phyloP scores from a whole-genome alignment of 1,140 invertebrate genomes.

The Brachionus manjavacas region DNA sequence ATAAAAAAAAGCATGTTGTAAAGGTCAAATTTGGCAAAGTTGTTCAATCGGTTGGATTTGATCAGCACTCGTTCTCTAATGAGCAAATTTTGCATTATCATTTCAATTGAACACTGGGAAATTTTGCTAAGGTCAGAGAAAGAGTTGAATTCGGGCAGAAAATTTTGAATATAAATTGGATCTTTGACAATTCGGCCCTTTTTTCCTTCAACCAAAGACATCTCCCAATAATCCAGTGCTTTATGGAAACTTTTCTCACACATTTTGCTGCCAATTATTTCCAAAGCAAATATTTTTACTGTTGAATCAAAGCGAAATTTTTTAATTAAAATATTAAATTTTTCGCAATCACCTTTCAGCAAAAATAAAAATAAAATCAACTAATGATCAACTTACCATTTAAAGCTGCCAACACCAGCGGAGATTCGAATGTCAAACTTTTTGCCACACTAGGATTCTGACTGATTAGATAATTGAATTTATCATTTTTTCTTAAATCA shows the following conservation, averaged over 20 bases:
- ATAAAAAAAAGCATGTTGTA: not conserved
- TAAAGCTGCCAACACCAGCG: not conserved
- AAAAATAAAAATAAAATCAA: not conserved
- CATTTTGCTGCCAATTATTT: not conserved
- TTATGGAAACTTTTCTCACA: not conserved
- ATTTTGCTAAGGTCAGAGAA: not conserved
- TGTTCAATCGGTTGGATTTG: not conserved
- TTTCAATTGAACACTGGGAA: not conserved
- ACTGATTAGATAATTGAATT: not conserved
- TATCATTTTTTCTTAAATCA: not conserved
- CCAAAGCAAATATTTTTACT: not conserved
- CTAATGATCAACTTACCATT: not conserved
- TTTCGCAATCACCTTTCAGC: not conserved
- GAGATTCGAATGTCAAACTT: not conserved
- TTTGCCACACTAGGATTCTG: not conserved
- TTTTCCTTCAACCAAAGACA: not conserved
- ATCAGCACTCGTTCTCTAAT: not conserved
- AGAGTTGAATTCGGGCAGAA: not conserved
- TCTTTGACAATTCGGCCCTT: not conserved
- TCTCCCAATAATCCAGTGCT: not conserved
- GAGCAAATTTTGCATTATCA: not conserved
- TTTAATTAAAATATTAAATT: conserved; percentile 15
- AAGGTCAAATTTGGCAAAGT: not conserved
- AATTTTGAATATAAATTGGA: not conserved
- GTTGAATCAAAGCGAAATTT: not conserved